These are phyloP conservation scores for Orycteropus afer DNA, from an alignment of 2,113 vertebrate genomes.

Conservation along the genomic window DNA sequence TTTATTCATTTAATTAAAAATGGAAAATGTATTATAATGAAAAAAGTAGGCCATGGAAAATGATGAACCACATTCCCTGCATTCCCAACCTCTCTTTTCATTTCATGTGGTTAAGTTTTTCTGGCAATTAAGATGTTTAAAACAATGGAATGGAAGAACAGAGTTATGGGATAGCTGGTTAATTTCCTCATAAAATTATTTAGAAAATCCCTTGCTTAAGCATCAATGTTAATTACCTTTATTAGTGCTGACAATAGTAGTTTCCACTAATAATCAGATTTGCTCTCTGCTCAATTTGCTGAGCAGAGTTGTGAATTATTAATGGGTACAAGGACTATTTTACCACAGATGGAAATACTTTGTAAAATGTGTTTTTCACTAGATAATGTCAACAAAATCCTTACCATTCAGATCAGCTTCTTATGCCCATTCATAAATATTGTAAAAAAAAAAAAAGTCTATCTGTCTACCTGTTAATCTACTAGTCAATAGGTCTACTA, in stretches of 20 bases:
- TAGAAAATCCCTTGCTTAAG: slow-evolving; percentile 74
- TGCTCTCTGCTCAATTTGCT: slow-evolving; percentile 60
- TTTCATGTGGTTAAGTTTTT: slow-evolving; percentile 47
- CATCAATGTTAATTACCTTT: slow-evolving; percentile 79
- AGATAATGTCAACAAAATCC: not conserved
- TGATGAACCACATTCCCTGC: slow-evolving; percentile 39
- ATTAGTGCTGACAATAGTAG: slow-evolving; percentile 75
- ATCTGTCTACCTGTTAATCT: not conserved
- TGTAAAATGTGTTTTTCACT: slow-evolving; percentile 27
- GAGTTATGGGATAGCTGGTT: slow-evolving; percentile 59
- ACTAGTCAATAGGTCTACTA: not conserved
- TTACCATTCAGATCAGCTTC: not conserved
- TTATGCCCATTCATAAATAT: not conserved
- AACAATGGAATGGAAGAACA: slow-evolving; percentile 66
- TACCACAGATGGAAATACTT: slow-evolving; percentile 57
- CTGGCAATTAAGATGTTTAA: slow-evolving; percentile 78
- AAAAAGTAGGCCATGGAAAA: slow-evolving; percentile 69
- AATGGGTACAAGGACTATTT: slow-evolving; percentile 48
- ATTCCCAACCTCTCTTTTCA: slow-evolving; percentile 53
- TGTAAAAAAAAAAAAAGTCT: slow-evolving; percentile 12
- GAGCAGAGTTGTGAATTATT: slow-evolving; percentile 72
- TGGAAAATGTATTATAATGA: slow-evolving; percentile 66
- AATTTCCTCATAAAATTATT: slow-evolving; percentile 77
- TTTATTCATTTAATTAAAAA: slow-evolving; percentile 79
- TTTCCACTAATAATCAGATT: slow-evolving; percentile 74